Evolutionary conservation across 2,888 invertebrate genomes (phyloP).

Genomic region (Penaeus monodon): DNA sequence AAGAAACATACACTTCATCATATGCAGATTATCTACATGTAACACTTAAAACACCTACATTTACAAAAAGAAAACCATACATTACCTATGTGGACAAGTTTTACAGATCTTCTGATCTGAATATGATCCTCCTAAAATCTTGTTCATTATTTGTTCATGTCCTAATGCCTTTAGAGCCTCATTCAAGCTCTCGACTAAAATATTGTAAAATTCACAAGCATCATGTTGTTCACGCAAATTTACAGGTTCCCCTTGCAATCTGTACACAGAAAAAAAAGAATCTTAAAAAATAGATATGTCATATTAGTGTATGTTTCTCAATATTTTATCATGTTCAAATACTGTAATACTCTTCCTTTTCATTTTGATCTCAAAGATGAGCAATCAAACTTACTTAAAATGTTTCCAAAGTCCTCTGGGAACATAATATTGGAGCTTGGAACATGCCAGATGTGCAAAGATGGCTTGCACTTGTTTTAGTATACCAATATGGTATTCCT

Average conservation of each 20-base stretch:
- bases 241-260: conserved; percentile 94
- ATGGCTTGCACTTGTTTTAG: conserved; percentile 97
- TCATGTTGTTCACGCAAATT: conserved; percentile 98
- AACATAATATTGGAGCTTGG: conserved; percentile 95
- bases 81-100: conserved; percentile 93
- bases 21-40: too few relatives aligned
- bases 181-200: conserved; percentile 93
- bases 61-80: too few relatives aligned
- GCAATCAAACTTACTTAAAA: conserved; percentile 83
- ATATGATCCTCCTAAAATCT: conserved; percentile 94
- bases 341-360: too few relatives aligned
- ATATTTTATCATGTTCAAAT: too few relatives aligned
- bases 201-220: conserved; percentile 98
- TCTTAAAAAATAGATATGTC: too few relatives aligned
- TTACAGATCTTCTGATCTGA: conserved; percentile 99
- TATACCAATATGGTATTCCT: conserved; percentile 90
- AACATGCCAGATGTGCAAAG: conserved; percentile 95
- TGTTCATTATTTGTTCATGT: conserved; percentile 91
- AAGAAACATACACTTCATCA: too few relatives aligned
- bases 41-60: too few relatives aligned
- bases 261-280: conserved; percentile 68
- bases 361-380: neutral
- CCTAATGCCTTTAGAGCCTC: conserved; percentile 93
- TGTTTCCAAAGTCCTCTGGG: conserved; percentile 98
- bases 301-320: too few relatives aligned